Conservation (phyloP, 2,797 vertebrate species). For the Enteromius paludinosus region DNA sequence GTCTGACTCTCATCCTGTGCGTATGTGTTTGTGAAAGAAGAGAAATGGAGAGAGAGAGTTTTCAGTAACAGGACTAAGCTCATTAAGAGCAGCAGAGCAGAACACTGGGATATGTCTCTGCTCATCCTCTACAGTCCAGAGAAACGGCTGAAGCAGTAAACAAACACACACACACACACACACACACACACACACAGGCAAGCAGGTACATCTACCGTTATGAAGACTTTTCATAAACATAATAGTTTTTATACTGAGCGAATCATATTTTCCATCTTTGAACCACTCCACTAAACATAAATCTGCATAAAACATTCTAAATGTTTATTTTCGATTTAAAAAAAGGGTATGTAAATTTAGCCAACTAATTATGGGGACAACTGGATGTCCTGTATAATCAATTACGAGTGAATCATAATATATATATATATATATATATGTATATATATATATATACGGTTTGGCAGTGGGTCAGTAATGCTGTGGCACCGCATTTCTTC, state of each 20-base stretch:
- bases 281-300: background rate
- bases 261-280: background rate
- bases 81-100: slow-evolving; percentile 52
- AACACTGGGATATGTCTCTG: slow-evolving; percentile 48
- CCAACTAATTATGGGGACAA: too few relatives aligned
- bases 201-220: background rate
- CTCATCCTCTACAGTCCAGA: slow-evolving; percentile 47
- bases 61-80: slow-evolving; percentile 45
- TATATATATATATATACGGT: too few relatives aligned
- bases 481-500: too few relatives aligned
- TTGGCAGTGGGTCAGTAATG: too few relatives aligned
- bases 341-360: too few relatives aligned
- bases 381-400: too few relatives aligned
- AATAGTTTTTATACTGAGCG: background rate
- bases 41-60: slow-evolving; percentile 28
- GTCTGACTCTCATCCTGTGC: slow-evolving; percentile 39
- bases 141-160: slow-evolving; percentile 10
- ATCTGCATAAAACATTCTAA: background rate
- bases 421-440: background rate
- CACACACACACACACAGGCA: background rate
- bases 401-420: background rate
- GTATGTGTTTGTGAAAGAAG: background rate
- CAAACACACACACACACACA: slow-evolving; percentile 24
- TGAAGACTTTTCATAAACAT: background rate
- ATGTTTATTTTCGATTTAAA: background rate